Evolutionary conservation across 2,888 invertebrate species (phyloP).

Genomic region (Smittia aterrima): DNA sequence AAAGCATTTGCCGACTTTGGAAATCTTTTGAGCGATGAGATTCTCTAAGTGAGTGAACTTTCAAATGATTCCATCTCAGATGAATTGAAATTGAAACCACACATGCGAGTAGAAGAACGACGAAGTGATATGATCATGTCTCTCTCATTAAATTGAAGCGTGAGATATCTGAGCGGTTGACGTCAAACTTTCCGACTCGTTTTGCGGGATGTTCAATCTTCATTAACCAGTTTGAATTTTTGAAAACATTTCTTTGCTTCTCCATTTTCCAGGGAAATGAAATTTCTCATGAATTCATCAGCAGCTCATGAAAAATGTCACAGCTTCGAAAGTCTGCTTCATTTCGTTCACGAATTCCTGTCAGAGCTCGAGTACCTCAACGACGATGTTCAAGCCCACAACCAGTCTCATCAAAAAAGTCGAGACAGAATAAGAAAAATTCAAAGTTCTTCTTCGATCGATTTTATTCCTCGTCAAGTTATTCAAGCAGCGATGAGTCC

Average conservation of each 20-base stretch:
- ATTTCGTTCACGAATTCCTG: slow-evolving; percentile 48
- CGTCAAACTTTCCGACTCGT: not conserved
- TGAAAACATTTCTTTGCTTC: not conserved
- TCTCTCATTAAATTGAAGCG: not conserved
- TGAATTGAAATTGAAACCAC: not conserved
- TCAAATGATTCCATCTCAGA: not conserved
- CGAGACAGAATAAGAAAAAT: slow-evolving; percentile 24
- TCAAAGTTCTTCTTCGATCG: slow-evolving; percentile 35
- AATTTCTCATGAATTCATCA: slow-evolving; percentile 22
- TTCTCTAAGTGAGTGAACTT: too few relatives aligned
- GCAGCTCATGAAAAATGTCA: slow-evolving; percentile 44
- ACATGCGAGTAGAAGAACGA: not conserved
- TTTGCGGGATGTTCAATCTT: not conserved
- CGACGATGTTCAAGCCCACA: slow-evolving; percentile 46
- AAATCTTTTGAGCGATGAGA: too few relatives aligned
- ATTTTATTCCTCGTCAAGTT: slow-evolving; percentile 47
- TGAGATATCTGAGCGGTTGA: not conserved
- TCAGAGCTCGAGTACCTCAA: slow-evolving; percentile 45
- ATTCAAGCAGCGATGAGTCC: slow-evolving; percentile 48
- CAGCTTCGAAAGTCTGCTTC: slow-evolving; percentile 48
- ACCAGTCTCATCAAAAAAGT: slow-evolving; percentile 42
- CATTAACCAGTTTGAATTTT: not conserved
- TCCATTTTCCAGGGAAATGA: not conserved
- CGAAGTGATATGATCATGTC: not conserved
- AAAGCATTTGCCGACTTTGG: too few relatives aligned